Percentiles rank a stretch among this genome's conserved stretches.
Evolutionary conservation across 2,113 vertebrate genomes (phyloP).

Genomic region (Boleophthalmus pectinirostris): DNA sequence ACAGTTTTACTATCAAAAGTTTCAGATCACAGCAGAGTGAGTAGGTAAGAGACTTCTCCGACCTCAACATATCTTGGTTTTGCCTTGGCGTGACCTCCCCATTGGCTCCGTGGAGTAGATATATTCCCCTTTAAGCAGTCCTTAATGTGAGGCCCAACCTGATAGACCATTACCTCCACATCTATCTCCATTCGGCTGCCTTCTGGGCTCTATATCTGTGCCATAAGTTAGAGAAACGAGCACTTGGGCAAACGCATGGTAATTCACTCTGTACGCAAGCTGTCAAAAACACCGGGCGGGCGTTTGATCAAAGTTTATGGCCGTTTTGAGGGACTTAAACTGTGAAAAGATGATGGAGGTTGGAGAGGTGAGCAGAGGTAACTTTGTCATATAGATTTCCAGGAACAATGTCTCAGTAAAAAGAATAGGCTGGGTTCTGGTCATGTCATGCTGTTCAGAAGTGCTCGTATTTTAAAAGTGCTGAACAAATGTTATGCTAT

Average conservation of each 20-base stretch:
- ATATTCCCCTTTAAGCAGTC: slow-evolving; percentile 20
- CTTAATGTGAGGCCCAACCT: slow-evolving; percentile 43
- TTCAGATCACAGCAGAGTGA: not conserved
- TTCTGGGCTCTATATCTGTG: slow-evolving; percentile 25
- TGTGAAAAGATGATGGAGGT: slow-evolving; percentile 10
- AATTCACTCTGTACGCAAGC: slow-evolving; percentile 46
- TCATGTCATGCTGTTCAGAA: too few relatives aligned
- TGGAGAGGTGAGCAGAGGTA: not conserved
- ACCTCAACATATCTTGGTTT: slow-evolving; percentile 22
- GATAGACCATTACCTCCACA: slow-evolving; percentile 49
- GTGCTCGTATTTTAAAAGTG: too few relatives aligned
- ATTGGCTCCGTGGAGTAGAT: slow-evolving; percentile 18
- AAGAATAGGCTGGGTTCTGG: not conserved
- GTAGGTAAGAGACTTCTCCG: not conserved
- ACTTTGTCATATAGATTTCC: not conserved
- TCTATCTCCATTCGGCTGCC: slow-evolving; percentile 47
- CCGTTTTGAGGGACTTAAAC: slow-evolving; percentile 27
- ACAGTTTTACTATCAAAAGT: not conserved
- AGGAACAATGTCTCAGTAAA: not conserved
- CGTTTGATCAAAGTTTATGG: slow-evolving; percentile 44
- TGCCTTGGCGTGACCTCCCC: slow-evolving; percentile 28
- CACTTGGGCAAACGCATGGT: slow-evolving; percentile 36
- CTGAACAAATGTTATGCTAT: too few relatives aligned
- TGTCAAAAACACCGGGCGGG: slow-evolving; percentile 35
- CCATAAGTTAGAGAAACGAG: slow-evolving; percentile 49